Evolutionary conservation across 2,797 vertebrate species (phyloP), one percentile per base, ranked within the genome.

Genomic region (Siniperca undulata): DNA sequence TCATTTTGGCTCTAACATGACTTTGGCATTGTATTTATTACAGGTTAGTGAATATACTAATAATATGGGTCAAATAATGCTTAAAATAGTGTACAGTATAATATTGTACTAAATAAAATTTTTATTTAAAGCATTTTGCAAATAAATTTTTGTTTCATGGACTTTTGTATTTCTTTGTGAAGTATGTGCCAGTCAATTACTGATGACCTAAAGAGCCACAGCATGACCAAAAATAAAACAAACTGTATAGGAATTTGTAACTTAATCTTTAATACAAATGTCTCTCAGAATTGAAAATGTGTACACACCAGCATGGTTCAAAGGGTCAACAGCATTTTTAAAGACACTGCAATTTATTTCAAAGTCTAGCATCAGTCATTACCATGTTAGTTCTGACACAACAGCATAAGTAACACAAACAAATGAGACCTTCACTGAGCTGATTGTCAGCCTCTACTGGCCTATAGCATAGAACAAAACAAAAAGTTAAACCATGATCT

Each of bases 241-340:
- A 56, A 78, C 8, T 42, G 8, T 44, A 70, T 0, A n/a, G 27
- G 3, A 17, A 61, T 77, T 53, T 71, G 53, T 61, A 53, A 81
- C 34, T 30, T 52, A 30, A 80, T 53, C 12, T 92, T 94, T 89
- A 92, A 86, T 91, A 91, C 10, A 90, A 87, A 92, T 74, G 8
- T 81, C 44, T 74, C 48, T 83, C 24, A 80, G 62, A 82, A 67
- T 20, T 34, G 34, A 64, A 84, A 61, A 30, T 50, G 59, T 74
- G 14, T 53, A 70, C 65, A 88, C 60, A 83, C 48, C 77, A 77
- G 66, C 66, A 60, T 77, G 74, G 60, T 70, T 80, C 52, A 72
- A 80, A 56, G 48, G 59, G n/a, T 80, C 27, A 66, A 73, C 66
- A 75, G 52, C 16, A 44, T 58, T 59, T 59, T 67, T 9, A 38